phyloP scores from a whole-genome alignment of 2,888 invertebrate species.

The Phaonia tiefii region DNA sequence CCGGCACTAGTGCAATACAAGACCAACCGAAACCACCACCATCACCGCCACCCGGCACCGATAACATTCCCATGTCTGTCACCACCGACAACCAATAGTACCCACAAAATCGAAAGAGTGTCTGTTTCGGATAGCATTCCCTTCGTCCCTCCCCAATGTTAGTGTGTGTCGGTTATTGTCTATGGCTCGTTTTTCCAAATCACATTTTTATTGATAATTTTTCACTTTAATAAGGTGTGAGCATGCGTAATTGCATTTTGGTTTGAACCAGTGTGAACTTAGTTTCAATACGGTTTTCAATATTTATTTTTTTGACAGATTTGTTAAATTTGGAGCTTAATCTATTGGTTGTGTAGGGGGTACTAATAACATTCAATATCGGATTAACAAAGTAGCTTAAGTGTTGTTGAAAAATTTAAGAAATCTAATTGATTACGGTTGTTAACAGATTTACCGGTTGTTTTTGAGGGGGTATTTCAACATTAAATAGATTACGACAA shows the following conservation, averaged over 20 bases:
- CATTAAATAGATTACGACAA: too few relatives aligned
- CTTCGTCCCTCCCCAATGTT: background rate
- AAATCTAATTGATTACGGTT: background rate
- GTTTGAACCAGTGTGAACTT: too few relatives aligned
- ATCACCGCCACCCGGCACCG: background rate
- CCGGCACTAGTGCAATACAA: constrained; percentile 1
- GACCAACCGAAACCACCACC: background rate
- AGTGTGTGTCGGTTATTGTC: background rate
- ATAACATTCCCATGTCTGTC: background rate
- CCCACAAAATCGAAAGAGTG: constrained; percentile 12
- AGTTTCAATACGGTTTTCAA: background rate
- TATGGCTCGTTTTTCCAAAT: background rate
- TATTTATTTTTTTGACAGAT: constrained; percentile 33
- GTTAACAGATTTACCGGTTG: too few relatives aligned
- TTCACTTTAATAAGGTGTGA: constrained; percentile 57
- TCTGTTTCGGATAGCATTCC: background rate
- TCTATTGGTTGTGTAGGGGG: constrained; percentile 8
- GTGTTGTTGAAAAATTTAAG: constrained; percentile 27
- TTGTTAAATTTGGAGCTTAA: constrained; percentile 10
- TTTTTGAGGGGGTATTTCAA: too few relatives aligned
- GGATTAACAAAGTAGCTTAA: constrained; percentile 50
- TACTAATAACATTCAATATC: constrained; percentile 17
- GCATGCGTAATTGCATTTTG: constrained; percentile 54
- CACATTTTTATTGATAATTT: constrained; percentile 36
- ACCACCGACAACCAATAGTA: background rate